phyloP scores from a whole-genome alignment of 2,797 vertebrate genomes.

The Gymnothorax reevesii region DNA sequence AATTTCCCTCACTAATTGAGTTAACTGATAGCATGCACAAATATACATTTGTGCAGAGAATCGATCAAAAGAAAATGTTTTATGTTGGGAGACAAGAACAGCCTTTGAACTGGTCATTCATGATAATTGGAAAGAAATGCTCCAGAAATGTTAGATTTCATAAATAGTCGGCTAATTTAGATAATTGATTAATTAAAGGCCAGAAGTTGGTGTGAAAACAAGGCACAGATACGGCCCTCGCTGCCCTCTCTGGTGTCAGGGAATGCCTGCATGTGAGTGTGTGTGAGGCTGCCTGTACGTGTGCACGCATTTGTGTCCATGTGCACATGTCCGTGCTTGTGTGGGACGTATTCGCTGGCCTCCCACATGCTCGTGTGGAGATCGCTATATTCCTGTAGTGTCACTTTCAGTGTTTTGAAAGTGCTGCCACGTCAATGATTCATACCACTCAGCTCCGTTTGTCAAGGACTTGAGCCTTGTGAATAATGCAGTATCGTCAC shows the following conservation, averaged over 20 bases:
- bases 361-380: background rate
- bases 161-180: too few relatives aligned
- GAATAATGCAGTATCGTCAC: background rate
- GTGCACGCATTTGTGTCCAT: background rate
- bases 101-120: too few relatives aligned
- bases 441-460: background rate
- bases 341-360: background rate
- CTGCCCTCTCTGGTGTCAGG: slow-evolving; percentile 36
- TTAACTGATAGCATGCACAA: too few relatives aligned
- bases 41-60: too few relatives aligned
- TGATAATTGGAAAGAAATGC: too few relatives aligned
- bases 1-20: too few relatives aligned
- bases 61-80: too few relatives aligned
- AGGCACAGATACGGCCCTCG: too few relatives aligned
- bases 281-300: background rate
- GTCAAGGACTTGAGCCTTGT: background rate
- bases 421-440: background rate
- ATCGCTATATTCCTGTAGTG: background rate
- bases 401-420: background rate
- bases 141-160: too few relatives aligned
- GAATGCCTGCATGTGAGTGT: slow-evolving; percentile 57
- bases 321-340: slow-evolving; percentile 1
- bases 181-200: too few relatives aligned
- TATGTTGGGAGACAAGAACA: too few relatives aligned
- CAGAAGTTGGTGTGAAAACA: too few relatives aligned